Base-by-base conservation (phyloP, 2,797 vertebrate genomes). In the Hippoglossus hippoglossus region DNA sequence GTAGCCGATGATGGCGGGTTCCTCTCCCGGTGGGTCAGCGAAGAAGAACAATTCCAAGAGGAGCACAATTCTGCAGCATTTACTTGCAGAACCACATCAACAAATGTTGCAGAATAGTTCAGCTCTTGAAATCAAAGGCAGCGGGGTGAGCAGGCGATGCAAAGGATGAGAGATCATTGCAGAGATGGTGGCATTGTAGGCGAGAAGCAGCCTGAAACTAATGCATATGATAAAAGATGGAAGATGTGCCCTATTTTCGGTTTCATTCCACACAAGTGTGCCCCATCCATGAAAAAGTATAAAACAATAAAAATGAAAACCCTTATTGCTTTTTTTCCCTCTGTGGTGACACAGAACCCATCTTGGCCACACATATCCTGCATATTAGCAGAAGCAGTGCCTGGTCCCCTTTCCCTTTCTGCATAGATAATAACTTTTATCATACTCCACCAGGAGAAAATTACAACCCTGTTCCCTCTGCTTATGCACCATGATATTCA, bases 91-190 rank as follows among this genome's bases (percentile, higher is more conserved):
- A 91, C 92, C 90, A 92, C 92, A 94, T 92, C 90, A 94, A 94
- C 93, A 95, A 94, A 95, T 95, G 93, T 94, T 94, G 93, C 93
- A 94, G 94, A 94, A 95, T 94, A 94, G 94, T 94, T 94, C 94
- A 92, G 89, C 94, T 94, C 94, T 94, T 94, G 92, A 94, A 94
- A 94, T 93, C 90, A 94, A 93, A 92, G 88, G 89, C 87, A 75
- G 87, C 58, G 81, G 63, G 85, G 89, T 88, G 81, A 89, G 71
- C 82, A 80, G 82, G 86, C 84, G 85, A 91, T 84, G 90, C 86
- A 88, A 84, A 87, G 75, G 83, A 92, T 89, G 90, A 85, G 75
- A 68, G 79, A 79, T 80, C 85, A 67, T 82, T 89, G 87, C 86
- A 71, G 87, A 82, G 83, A 91, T 92, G 89, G 68, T 31, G 78